Evolutionary conservation across 2,888 invertebrate genomes (phyloP).

Genomic region (Callyntrura guangdongensis): DNA sequence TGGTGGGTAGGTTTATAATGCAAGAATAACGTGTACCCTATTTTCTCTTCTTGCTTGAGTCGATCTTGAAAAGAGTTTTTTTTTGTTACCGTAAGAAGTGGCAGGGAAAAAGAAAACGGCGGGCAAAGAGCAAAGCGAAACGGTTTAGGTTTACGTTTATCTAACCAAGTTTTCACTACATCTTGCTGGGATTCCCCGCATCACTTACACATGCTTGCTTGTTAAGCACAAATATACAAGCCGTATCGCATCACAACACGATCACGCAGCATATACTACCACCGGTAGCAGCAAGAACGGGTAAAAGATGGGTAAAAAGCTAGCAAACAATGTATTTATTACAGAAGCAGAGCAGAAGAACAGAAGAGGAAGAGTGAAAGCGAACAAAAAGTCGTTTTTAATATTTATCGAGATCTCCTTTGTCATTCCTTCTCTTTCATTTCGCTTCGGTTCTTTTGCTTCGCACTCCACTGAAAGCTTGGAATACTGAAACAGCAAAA

Average conservation of each 20-base stretch:
- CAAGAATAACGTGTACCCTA: constrained; percentile 38
- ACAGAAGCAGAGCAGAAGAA: not conserved
- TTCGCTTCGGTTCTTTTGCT: constrained; percentile 79
- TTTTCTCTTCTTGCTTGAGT: constrained; percentile 54
- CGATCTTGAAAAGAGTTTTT: constrained; percentile 63
- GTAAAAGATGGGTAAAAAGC: constrained; percentile 43
- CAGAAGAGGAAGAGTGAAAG: constrained; percentile 48
- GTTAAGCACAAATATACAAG: not conserved
- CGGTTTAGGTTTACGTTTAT: constrained; percentile 79
- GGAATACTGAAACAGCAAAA: constrained; percentile 66
- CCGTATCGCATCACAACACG: constrained; percentile 68
- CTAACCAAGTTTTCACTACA: constrained; percentile 84
- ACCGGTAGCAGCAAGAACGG: not conserved
- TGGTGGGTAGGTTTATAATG: not conserved
- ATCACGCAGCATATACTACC: constrained; percentile 44
- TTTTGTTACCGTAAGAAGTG: not conserved
- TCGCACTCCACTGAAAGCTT: constrained; percentile 45
- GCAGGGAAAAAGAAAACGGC: not conserved
- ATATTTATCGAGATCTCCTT: constrained; percentile 85
- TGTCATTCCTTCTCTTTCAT: constrained; percentile 85
- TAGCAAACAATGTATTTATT: constrained; percentile 32
- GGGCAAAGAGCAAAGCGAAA: constrained; percentile 30
- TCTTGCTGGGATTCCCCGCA: constrained; percentile 81
- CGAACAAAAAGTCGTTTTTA: constrained; percentile 85
- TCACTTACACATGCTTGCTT: not conserved